Evolutionary conservation across 2,113 vertebrate species (phyloP).

Genomic region (Centropristis striata): DNA sequence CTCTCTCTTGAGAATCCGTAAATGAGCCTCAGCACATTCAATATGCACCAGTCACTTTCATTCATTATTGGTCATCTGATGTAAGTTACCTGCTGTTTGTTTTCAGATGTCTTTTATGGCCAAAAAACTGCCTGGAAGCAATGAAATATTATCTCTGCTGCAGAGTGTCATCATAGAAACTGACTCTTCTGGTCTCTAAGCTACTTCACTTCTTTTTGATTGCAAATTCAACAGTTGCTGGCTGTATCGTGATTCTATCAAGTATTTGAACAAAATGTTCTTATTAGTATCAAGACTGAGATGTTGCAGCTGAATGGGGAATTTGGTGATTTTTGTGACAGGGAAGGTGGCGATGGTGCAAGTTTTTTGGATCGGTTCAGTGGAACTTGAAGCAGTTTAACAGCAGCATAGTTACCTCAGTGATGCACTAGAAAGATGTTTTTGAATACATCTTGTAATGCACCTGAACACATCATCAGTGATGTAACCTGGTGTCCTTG

Average conservation of each 20-base stretch:
- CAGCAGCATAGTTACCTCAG: no score
- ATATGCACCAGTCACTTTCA: constrained; percentile 25
- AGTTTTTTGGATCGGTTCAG: no score
- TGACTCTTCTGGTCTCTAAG: neutral
- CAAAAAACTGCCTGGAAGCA: neutral
- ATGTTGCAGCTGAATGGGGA: no score
- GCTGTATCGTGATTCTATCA: neutral
- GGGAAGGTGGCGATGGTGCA: no score
- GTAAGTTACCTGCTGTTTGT: constrained; percentile 24
- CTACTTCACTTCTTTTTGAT: neutral
- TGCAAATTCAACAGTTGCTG: neutral
- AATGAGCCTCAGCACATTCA: constrained; percentile 11
- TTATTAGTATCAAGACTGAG: neutral
- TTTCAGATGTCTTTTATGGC: constrained; percentile 10
- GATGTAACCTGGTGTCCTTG: no score
- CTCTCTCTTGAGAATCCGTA: constrained; percentile 37
- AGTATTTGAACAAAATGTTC: constrained; percentile 9
- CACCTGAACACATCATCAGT: no score
- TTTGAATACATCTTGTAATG: no score
- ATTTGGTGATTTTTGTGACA: no score
- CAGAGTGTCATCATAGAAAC: neutral
- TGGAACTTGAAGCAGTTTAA: no score
- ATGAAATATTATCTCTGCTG: neutral
- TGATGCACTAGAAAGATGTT: no score
- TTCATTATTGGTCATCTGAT: constrained; percentile 36